Conservation (phyloP, 2,113 vertebrate genomes). For the Oryzias curvinotus region DNA sequence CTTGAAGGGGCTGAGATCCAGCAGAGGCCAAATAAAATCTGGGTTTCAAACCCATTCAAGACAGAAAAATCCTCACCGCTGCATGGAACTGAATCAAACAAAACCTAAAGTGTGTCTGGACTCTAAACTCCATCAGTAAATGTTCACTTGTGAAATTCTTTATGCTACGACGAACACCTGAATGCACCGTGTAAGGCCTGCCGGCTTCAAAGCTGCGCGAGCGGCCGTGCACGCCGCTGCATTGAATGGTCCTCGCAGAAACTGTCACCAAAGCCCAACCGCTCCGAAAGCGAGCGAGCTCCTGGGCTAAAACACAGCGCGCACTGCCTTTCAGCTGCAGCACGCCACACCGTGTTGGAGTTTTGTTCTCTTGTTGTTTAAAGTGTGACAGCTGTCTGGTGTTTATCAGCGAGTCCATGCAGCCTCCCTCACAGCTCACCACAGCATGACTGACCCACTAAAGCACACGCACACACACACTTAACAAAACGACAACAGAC, state of each 20-base stretch:
- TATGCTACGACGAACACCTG: conserved; percentile 9
- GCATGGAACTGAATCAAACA: too few relatives aligned
- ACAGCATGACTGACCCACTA: conserved; percentile 73
- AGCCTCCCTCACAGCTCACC: conserved; percentile 57
- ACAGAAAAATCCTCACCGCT: too few relatives aligned
- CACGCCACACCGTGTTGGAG: conserved; percentile 19
- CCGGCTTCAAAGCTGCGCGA: neutral
- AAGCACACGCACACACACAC: conserved; percentile 25
- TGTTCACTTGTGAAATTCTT: neutral
- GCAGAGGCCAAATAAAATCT: too few relatives aligned
- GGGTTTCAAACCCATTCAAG: too few relatives aligned
- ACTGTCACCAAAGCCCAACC: neutral
- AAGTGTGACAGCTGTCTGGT: conserved; percentile 66
- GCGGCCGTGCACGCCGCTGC: neutral
- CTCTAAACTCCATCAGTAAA: neutral
- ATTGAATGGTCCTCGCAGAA: conserved; percentile 2
- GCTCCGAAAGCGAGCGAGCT: neutral
- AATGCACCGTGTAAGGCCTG: neutral
- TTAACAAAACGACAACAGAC: conserved; percentile 52
- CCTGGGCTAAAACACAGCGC: neutral
- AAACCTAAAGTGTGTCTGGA: neutral
- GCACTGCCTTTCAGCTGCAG: neutral
- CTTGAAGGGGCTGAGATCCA: too few relatives aligned
- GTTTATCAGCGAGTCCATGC: conserved; percentile 66
- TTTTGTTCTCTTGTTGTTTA: conserved; percentile 60